Evolutionary conservation across 2,888 invertebrate species (phyloP).

Genomic region (Polyploca ridens): DNA sequence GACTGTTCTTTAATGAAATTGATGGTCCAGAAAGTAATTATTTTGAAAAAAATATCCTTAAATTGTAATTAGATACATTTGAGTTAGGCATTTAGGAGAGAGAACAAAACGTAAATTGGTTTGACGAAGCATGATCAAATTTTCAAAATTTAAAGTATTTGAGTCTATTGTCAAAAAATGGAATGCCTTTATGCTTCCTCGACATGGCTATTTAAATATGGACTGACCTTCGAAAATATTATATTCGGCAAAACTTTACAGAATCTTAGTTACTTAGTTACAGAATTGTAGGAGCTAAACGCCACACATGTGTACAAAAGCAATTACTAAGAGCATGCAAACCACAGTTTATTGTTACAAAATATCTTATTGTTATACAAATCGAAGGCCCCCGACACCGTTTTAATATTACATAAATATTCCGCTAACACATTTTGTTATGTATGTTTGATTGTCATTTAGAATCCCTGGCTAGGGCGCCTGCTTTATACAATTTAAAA

Average conservation of each 20-base stretch:
- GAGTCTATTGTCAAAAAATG: not conserved
- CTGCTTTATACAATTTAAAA: too few relatives aligned
- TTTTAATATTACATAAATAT: slow-evolving; percentile 29
- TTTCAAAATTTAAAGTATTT: not conserved
- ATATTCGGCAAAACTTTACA: slow-evolving; percentile 16
- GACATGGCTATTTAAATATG: slow-evolving; percentile 14
- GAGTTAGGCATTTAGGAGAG: not conserved
- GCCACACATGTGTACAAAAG: slow-evolving; percentile 30
- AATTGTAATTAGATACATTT: too few relatives aligned
- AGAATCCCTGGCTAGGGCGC: slow-evolving; percentile 12
- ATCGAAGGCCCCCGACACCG: slow-evolving; percentile 26
- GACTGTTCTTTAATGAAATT: too few relatives aligned
- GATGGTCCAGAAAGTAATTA: too few relatives aligned
- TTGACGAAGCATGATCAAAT: not conserved
- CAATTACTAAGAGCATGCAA: slow-evolving; percentile 39
- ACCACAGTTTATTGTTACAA: slow-evolving; percentile 37
- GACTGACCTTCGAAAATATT: slow-evolving; percentile 17
- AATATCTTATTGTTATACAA: slow-evolving; percentile 40
- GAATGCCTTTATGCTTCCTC: slow-evolving; percentile 7
- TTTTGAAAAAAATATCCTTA: too few relatives aligned
- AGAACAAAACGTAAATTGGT: not conserved
- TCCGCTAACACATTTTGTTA: slow-evolving; percentile 17
- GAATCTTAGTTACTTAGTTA: slow-evolving; percentile 1
- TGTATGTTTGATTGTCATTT: slow-evolving; percentile 18
- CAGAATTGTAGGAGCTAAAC: slow-evolving; percentile 13